Evolutionary conservation across 1,140 invertebrate genomes (phyloP), one percentile per base, ranked within the genome.

Genomic region (Bombus breviceps): DNA sequence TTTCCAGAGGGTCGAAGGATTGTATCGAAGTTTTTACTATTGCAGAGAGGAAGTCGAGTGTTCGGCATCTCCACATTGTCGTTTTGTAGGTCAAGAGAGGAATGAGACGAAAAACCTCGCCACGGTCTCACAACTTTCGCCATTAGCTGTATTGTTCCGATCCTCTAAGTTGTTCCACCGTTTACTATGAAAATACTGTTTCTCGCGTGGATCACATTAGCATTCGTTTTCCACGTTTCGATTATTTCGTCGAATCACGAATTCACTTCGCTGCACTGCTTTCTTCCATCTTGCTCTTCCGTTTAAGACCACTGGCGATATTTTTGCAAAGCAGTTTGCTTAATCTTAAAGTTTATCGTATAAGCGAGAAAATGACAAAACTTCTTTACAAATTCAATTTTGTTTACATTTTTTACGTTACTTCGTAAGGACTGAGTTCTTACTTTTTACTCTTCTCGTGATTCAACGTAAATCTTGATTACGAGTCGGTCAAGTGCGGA

Each of bases 11-110:
- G 77, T 86, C 76, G 80, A 83, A 64, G 66, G 82, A 86, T 83
- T 91, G 91, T 91, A 91, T 91, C 90, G 83, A 91, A 90, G 90
- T 86, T 91, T 92, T 88, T 89, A 86, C 84, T 78, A 90, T 91
- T 85, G 83, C 81, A 47, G 28, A 53, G 47, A 83, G 91, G 53
- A 86, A 86, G 79, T 86, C 81, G 47, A 83, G 62, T n/a, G 76
- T 86, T 28, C 43, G 57, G 59, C 41, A 71, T 71, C 64, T 72
- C 37, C 10, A 12, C 25, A 82, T 89, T 79, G 88, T 64, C 73
- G 39, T 90, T 90, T 89, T 87, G 47, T 89, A 69, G 88, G 85
- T 78, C 82, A 64, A 79, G 43, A 75, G 41, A 57, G 32, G 32
- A 25, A 57, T 2, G 53, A n/a, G 47, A 41, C 15, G 75, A 66